Evolutionary conservation across 2,797 vertebrate genomes (phyloP).

Genomic region (Pampus argenteus): DNA sequence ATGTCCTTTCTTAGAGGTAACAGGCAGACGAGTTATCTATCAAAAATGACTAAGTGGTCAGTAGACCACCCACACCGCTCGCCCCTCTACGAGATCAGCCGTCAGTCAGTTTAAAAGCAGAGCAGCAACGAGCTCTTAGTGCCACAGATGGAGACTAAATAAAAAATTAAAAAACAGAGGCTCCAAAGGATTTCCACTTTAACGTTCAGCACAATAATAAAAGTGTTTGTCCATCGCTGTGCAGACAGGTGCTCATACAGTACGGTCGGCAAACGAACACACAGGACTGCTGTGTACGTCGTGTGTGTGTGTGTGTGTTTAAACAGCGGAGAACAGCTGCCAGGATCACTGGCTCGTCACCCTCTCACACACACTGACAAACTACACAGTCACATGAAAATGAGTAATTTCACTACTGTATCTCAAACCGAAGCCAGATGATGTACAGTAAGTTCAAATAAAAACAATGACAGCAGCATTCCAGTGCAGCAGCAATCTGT

Average conservation of each 20-base stretch:
- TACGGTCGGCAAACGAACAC: slow-evolving; percentile 41
- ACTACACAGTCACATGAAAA: not conserved
- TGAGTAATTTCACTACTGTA: not conserved
- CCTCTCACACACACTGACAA: slow-evolving; percentile 20
- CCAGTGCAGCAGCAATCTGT: no score
- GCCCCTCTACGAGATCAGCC: not conserved
- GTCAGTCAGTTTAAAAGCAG: not conserved
- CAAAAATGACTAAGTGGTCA: not conserved
- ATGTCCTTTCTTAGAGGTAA: not conserved
- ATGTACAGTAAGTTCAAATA: no score
- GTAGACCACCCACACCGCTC: not conserved
- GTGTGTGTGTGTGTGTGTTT: slow-evolving; percentile 19
- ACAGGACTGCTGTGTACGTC: not conserved
- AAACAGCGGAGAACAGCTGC: slow-evolving; percentile 38
- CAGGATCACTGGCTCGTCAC: slow-evolving; percentile 4
- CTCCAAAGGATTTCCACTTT: slow-evolving; percentile 33
- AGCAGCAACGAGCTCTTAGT: not conserved
- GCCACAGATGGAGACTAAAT: slow-evolving; percentile 4
- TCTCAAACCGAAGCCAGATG: not conserved
- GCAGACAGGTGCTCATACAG: slow-evolving; percentile 59
- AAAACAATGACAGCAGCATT: no score
- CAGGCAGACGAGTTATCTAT: not conserved
- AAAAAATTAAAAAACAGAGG: slow-evolving; percentile 1
- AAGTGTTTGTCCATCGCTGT: slow-evolving; percentile 30
- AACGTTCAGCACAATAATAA: slow-evolving; percentile 17